Conservation (phyloP, 2,888 invertebrate species). For the Nymphalis c-album region DNA sequence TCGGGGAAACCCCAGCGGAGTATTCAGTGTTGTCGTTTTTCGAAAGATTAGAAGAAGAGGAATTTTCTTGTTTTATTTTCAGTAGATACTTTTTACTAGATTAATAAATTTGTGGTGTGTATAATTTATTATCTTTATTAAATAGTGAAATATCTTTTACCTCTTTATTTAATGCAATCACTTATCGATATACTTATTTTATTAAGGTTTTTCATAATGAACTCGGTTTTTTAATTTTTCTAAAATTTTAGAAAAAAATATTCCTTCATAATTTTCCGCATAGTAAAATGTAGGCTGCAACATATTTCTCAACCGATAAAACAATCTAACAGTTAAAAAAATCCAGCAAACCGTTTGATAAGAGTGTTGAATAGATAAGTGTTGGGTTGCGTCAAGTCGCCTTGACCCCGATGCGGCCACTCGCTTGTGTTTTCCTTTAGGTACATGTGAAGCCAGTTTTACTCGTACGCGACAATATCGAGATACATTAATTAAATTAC, state of each 20-base stretch:
- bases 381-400: conserved; percentile 67
- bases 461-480: conserved; percentile 16
- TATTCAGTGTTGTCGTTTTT: not conserved
- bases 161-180: not conserved
- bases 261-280: not conserved
- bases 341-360: conserved; percentile 48
- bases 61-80: no score
- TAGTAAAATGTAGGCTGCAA: conserved; percentile 2
- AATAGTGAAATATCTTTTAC: not conserved
- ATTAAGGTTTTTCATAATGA: no score
- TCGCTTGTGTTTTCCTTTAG: conserved; percentile 46
- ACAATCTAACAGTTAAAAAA: conserved; percentile 43
- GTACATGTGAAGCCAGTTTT: conserved; percentile 42
- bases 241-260: not conserved
- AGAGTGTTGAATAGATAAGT: conserved; percentile 53
- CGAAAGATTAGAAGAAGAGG: no score
- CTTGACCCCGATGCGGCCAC: conserved; percentile 67
- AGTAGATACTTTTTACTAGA: no score
- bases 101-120: no score
- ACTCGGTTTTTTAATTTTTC: no score
- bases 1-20: not conserved
- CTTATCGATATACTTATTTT: not conserved
- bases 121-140: no score
- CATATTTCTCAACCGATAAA: conserved; percentile 33
- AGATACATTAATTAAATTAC: conserved; percentile 5